Conservation (phyloP, 2,888 invertebrate genomes). For the Ormyrus rosae region DNA sequence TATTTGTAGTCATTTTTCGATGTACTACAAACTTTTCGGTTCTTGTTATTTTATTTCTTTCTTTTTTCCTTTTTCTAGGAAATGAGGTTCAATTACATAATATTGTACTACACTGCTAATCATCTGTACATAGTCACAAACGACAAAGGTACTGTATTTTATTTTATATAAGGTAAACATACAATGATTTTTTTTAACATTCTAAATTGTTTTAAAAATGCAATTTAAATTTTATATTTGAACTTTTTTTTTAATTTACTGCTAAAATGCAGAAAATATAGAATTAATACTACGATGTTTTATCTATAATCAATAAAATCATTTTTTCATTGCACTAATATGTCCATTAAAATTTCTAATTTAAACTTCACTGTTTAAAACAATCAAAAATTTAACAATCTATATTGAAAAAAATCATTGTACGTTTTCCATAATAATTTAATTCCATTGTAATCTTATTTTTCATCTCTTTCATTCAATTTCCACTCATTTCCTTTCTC, state of each 20-base stretch:
- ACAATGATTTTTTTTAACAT: slow-evolving; percentile 9
- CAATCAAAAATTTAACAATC: background rate
- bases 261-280: background rate
- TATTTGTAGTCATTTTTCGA: slow-evolving; percentile 41
- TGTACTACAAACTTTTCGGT: slow-evolving; percentile 37
- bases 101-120: slow-evolving; percentile 53
- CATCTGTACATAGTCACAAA: slow-evolving; percentile 58
- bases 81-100: slow-evolving; percentile 52
- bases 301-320: background rate
- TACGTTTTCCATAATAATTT: slow-evolving; percentile 27
- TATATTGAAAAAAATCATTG: slow-evolving; percentile 32
- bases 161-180: slow-evolving; percentile 32
- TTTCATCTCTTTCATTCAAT: slow-evolving; percentile 5
- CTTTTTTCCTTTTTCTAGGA: slow-evolving; percentile 29
- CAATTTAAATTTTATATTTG: background rate
- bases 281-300: background rate
- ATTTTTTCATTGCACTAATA: background rate
- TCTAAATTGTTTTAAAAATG: too few species aligned
- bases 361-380: background rate
- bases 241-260: background rate
- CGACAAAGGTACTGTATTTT: slow-evolving; percentile 56
- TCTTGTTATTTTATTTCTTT: slow-evolving; percentile 27
- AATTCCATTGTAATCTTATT: slow-evolving; percentile 35
- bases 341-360: slow-evolving; percentile 3
- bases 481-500: background rate